A percentile compares a stretch with the other conserved stretches of the same genome.
phyloP scores from a whole-genome alignment of 2,113 vertebrate genomes.

The Himantopus leucocephalus region DNA sequence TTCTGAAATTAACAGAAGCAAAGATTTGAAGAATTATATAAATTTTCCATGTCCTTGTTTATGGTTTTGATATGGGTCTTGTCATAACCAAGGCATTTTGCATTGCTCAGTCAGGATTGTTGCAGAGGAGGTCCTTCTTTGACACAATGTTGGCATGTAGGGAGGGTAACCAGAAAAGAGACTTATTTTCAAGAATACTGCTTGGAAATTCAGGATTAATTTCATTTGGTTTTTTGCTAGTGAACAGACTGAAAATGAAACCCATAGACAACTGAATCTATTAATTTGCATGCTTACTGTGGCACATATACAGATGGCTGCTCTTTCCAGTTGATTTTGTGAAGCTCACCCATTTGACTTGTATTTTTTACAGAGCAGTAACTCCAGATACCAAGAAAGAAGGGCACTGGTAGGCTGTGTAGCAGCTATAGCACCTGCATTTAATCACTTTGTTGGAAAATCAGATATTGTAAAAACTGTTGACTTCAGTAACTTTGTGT shows the following conservation, averaged over 20 bases:
- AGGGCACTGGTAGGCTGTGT: accelerated
- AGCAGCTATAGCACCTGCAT: background rate
- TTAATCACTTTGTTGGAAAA: background rate
- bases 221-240: background rate
- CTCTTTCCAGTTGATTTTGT: background rate
- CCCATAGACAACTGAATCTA: background rate
- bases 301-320: background rate
- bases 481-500: background rate
- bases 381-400: background rate
- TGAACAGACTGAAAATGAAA: background rate
- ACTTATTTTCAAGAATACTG: background rate
- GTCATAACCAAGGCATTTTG: background rate
- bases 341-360: background rate
- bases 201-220: background rate
- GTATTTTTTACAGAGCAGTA: background rate
- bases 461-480: background rate
- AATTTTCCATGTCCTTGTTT: background rate
- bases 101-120: background rate
- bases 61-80: background rate
- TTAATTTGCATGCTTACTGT: background rate
- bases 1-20: background rate
- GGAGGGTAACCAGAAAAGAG: background rate
- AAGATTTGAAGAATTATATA: background rate
- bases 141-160: background rate
- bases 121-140: background rate